Conservation (phyloP, 2,797 vertebrate species). For the Lagocephalus sceleratus region DNA sequence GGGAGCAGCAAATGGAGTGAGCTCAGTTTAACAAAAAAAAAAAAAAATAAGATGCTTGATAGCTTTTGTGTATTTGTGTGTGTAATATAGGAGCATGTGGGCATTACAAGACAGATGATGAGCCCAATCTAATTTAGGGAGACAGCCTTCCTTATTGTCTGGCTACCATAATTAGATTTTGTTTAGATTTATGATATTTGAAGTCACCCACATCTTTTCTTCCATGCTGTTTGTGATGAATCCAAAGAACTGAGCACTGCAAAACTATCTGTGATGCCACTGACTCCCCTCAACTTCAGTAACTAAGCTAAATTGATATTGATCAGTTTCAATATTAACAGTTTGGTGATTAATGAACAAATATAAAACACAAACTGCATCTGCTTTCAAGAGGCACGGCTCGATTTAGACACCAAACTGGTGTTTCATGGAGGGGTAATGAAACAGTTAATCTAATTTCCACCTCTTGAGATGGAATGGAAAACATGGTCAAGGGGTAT, state of each 20-base stretch:
- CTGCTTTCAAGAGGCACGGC: constrained; percentile 19
- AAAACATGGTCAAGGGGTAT: constrained; percentile 70
- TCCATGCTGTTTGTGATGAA: constrained; percentile 1
- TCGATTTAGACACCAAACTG: constrained; percentile 37
- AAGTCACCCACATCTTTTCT: constrained; percentile 20
- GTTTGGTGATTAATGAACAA: neutral
- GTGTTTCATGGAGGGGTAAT: constrained; percentile 55
- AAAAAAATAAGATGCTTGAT: constrained; percentile 36
- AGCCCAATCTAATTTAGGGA: constrained; percentile 46
- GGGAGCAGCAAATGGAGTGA: constrained; percentile 50
- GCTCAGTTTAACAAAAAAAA: constrained; percentile 33
- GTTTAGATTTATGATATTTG: constrained; percentile 30
- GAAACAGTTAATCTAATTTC: constrained; percentile 77
- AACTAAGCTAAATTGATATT: neutral
- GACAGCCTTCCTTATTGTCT: constrained; percentile 36
- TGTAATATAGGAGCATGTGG: constrained; percentile 11
- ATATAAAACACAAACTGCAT: neutral
- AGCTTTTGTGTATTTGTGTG: constrained; percentile 27
- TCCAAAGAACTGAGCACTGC: neutral
- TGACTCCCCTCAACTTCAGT: neutral
- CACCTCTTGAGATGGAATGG: constrained; percentile 69
- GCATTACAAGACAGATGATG: constrained; percentile 43
- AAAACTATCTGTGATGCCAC: constrained; percentile 3
- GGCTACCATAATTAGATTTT: constrained; percentile 24
- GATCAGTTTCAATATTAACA: neutral